Percentiles rank a stretch among this genome's conserved stretches.
Conservation (phyloP, 2,888 invertebrate genomes). For the Melanotus villosus region DNA sequence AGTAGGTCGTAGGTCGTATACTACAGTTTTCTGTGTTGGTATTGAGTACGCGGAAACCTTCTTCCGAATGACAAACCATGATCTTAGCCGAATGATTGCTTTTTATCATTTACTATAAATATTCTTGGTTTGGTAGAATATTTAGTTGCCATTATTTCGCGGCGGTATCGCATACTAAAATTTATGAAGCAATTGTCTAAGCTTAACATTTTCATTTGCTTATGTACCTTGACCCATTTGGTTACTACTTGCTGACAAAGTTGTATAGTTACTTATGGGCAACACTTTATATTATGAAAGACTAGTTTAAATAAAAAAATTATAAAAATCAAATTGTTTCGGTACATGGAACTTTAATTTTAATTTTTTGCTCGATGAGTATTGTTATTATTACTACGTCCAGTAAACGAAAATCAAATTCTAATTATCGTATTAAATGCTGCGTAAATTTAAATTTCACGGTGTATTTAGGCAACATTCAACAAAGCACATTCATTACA, state of each 20-base stretch:
- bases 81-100: background rate
- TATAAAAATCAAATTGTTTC: no score
- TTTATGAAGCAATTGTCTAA: background rate
- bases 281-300: background rate
- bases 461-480: background rate
- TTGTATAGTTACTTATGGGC: background rate
- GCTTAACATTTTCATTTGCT: background rate
- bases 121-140: constrained; percentile 1
- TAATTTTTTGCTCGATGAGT: no score
- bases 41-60: no score
- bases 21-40: no score
- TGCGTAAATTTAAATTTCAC: background rate
- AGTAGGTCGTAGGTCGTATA: no score
- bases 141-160: constrained; percentile 1
- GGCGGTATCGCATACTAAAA: background rate
- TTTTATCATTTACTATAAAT: background rate
- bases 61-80: background rate
- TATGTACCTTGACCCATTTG: background rate
- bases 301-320: no score
- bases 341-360: no score
- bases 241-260: background rate
- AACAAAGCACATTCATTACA: background rate
- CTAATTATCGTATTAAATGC: background rate
- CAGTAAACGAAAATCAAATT: no score
- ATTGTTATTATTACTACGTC: no score